Base-by-base conservation (phyloP, 2,797 vertebrate genomes). In the Centropyge bicolor region DNA sequence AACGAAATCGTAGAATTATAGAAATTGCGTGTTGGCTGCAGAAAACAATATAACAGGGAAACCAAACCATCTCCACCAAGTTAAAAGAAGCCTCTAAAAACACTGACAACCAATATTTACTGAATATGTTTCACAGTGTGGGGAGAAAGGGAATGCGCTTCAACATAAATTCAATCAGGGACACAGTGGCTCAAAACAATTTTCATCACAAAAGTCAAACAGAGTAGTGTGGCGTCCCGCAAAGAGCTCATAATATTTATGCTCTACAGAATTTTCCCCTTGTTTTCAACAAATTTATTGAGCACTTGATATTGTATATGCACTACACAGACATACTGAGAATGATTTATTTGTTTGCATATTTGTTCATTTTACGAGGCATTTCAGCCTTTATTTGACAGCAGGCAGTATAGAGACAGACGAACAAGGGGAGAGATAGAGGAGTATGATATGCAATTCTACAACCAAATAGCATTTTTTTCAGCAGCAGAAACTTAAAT, bases 201-300 rank as follows among this genome's bases (percentile, higher is more conserved):
- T 52, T 74, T 55, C 14, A 35, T 70, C 43, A 60, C n/a, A 66
- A 10, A 45, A 27, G 27, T 22, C 19, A 60, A 49, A 46, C 9
- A 31, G 16, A 54, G 20, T 11, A 60, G 52, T 46, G 40, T 19
- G 38, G 12, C 22, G 49, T 60, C 11, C 19, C 17, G 51, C 13
- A 12, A 3, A 48, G 54, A 68, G 9, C 7, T 22, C 3, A 60
- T 49, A 20, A 19, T 49, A 20, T 20, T 43, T 22, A 41, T 59
- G 54, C 38, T 59, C 62, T 48, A 45, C 16, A 51, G 19, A 41
- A 52, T 40, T 45, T 13, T 35, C 16, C 11, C n/a, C 16, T 51
- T 61, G 14, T 36, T 71, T 60, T 24, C 24, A 24, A 40, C 35
- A 60, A 48, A 59, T 48, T 1, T 59, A 36, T 6, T 52, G 20